These are phyloP conservation scores for Therioaphis trifolii DNA, from an alignment of 2,888 invertebrate genomes.

Conservation along the genomic window DNA sequence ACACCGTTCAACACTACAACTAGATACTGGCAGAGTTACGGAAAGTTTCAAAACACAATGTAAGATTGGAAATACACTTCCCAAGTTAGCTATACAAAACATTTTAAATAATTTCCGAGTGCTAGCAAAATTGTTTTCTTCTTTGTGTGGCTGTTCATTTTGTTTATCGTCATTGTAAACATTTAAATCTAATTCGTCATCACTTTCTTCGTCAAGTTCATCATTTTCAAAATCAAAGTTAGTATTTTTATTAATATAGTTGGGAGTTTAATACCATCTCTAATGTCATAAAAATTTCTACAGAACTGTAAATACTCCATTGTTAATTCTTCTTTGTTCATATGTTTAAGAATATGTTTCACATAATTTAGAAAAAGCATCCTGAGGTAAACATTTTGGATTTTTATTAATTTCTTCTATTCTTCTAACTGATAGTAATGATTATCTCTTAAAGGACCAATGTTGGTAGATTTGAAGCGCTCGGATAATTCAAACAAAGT, in stretches of 20 bases:
- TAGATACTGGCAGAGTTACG: not conserved
- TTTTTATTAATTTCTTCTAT: not conserved
- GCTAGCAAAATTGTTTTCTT: not conserved
- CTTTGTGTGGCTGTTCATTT: not conserved
- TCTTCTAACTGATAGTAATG: not conserved
- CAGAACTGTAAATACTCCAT: not conserved
- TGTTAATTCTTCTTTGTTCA: not conserved
- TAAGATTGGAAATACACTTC: slow-evolving; percentile 9
- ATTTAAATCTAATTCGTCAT: slow-evolving; percentile 10
- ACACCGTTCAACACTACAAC: slow-evolving; percentile 10
- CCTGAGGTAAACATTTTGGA: not conserved
- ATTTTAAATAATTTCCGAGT: not conserved
- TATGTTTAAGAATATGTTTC: no score
- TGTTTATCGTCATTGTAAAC: not conserved
- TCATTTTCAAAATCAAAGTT: not conserved
- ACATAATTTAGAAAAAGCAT: slow-evolving; percentile 1
- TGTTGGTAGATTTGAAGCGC: not conserved
- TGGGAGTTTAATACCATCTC: not conserved
- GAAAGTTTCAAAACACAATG: not conserved
- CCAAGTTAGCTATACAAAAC: slow-evolving; percentile 10
- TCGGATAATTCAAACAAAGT: not conserved
- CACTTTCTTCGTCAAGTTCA: not conserved
- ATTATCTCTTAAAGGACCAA: slow-evolving; percentile 6
- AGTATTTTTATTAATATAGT: no score
- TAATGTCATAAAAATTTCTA: not conserved